Evolutionary conservation across 2,113 vertebrate genomes (phyloP), one percentile per base, ranked within the genome.

Genomic region (Channa maculata): DNA sequence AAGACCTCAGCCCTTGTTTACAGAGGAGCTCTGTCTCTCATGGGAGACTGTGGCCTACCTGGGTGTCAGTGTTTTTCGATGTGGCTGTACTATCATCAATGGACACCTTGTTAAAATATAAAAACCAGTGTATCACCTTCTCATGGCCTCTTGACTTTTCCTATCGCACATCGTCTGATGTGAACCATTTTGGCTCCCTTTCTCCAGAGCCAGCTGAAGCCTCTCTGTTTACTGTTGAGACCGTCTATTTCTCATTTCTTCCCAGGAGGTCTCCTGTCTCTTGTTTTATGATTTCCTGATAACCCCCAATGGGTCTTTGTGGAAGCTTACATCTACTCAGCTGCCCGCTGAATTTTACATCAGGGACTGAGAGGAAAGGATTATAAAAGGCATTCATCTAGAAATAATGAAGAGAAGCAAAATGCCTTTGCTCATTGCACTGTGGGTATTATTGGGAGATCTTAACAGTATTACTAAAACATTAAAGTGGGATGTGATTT

Each of bases 341-440:
- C 77, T 76, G 86, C 80, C 88, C 82, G 75, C 90, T 85, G 90
- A 88, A 86, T 92, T 91, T 91, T 83, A 87, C 88, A 88, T 90
- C 80, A 82, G 87, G 87, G 85, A 82, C 63, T 61, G 85, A 73
- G 80, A 83, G 80, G 85, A 85, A 81, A 80, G 80, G 1, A 92
- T 91, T 90, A 89, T 84, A 84, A 91, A 88, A 90, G 71, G 82
- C 89, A 93, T 91, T 91, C 92, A 92, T 93, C 88, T 90, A 88
- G 82, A 91, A 87, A 91, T 92, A 93, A 93, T 91, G 89, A 94
- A 94, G 88, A 89, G 88, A 86, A 91, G 81, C 86, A 87, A 92
- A 91, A 92, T 90, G 89, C 84, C 81, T 80, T 85, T 75, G 82
- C 82, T 89, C 74, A 65, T 50, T 79, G 75, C 75, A 83, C 74